phyloP scores from a whole-genome alignment of 1,140 invertebrate species.

The Calosoma granatense region DNA sequence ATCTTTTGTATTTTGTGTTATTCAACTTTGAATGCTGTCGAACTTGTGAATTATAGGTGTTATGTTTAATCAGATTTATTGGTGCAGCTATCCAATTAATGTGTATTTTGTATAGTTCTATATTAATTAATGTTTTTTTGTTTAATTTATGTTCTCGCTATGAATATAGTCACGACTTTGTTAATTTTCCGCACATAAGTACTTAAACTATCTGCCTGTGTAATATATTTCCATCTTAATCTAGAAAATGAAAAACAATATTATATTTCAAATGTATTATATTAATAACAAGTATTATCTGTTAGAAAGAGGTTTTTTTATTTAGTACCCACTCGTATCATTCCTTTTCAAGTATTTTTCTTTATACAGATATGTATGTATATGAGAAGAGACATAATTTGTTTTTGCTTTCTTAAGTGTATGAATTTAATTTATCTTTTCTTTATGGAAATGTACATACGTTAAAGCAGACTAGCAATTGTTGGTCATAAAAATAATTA shows the following conservation, averaged over 20 bases:
- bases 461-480: no score
- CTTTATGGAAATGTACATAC: no score
- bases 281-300: constrained; percentile 23
- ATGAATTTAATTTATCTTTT: no score
- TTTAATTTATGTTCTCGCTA: constrained; percentile 2
- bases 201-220: constrained; percentile 9
- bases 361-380: no score
- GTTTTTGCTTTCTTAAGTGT: no score
- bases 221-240: constrained; percentile 7
- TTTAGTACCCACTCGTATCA: no score
- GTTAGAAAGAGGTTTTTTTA: constrained; percentile 15
- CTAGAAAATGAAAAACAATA: constrained; percentile 12
- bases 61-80: background rate
- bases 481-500: no score
- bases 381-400: no score
- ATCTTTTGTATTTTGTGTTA: background rate
- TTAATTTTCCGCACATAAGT: background rate
- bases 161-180: background rate
- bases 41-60: background rate
- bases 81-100: background rate
- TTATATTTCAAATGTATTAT: constrained; percentile 15
- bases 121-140: background rate
- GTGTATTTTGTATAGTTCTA: background rate
- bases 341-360: no score
- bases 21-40: background rate